A percentile compares a stretch with the other conserved stretches of the same genome.
These are phyloP conservation scores for Penaeus indicus DNA, from an alignment of 1,140 invertebrate species.

Conservation along the genomic window DNA sequence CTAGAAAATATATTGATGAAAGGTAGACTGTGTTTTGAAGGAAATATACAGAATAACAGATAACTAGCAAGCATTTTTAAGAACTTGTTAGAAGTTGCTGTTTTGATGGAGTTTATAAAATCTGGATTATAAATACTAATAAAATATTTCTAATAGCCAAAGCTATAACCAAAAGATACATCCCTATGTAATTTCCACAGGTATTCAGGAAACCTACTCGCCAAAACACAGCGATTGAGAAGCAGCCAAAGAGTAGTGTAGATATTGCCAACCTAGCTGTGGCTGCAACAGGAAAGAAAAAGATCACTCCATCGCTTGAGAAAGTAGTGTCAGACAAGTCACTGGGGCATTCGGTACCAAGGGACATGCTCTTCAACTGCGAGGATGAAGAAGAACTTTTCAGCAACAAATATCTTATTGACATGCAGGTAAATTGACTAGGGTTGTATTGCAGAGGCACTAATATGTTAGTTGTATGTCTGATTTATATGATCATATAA, in stretches of 20 bases:
- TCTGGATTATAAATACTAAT: no score
- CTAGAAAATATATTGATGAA: no score
- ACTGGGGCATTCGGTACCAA: constrained; percentile 68
- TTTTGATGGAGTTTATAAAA: no score
- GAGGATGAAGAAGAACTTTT: constrained; percentile 88
- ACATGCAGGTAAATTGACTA: constrained; percentile 74
- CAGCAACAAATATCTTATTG: constrained; percentile 80
- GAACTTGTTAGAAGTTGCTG: no score
- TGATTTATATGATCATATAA: no score
- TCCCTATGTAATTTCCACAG: background rate
- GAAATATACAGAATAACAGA: no score
- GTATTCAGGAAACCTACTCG: constrained; percentile 49
- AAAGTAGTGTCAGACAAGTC: constrained; percentile 29
- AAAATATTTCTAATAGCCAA: background rate
- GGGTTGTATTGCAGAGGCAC: background rate
- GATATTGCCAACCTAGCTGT: background rate
- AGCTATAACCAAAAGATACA: background rate
- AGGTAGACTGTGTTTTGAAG: no score
- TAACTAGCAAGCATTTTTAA: no score
- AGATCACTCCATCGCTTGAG: background rate
- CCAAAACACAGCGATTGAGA: constrained; percentile 19
- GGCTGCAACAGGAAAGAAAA: constrained; percentile 9
- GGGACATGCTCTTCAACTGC: constrained; percentile 77
- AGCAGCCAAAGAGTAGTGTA: constrained; percentile 3
- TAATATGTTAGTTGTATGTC: no score